Conservation (phyloP, 2,113 vertebrate genomes). For the Prunella himalayana region DNA sequence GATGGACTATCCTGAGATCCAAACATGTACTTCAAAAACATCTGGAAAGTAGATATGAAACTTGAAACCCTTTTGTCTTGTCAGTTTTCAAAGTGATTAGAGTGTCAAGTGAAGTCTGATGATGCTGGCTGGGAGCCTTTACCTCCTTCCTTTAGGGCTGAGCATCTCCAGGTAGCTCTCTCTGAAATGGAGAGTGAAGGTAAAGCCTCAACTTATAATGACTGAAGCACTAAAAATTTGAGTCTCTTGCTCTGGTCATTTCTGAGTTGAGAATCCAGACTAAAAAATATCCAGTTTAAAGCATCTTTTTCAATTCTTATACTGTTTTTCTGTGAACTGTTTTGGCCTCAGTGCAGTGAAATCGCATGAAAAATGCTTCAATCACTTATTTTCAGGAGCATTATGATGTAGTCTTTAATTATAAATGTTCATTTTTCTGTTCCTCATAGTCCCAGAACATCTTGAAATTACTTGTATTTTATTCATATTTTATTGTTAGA, state of each 20-base stretch:
- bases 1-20: background rate
- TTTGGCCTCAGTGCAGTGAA: background rate
- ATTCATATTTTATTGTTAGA: slow-evolving; percentile 14
- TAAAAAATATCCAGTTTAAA: background rate
- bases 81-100: background rate
- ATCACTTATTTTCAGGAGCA: background rate
- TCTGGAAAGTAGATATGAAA: background rate
- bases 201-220: background rate
- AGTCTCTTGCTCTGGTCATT: background rate
- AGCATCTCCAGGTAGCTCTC: background rate
- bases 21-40: background rate
- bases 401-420: slow-evolving; percentile 15
- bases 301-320: background rate
- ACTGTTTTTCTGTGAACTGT: background rate
- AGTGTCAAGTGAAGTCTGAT: background rate
- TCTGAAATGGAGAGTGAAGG: background rate
- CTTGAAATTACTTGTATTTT: background rate
- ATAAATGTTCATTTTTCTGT: background rate
- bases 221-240: background rate
- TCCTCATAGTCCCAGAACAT: background rate
- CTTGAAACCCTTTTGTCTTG: background rate
- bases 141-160: background rate
- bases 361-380: background rate
- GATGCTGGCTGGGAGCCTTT: background rate
- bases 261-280: background rate